Base-by-base conservation (phyloP, 1,140 invertebrate genomes). In the Drosophila gunungcola region DNA sequence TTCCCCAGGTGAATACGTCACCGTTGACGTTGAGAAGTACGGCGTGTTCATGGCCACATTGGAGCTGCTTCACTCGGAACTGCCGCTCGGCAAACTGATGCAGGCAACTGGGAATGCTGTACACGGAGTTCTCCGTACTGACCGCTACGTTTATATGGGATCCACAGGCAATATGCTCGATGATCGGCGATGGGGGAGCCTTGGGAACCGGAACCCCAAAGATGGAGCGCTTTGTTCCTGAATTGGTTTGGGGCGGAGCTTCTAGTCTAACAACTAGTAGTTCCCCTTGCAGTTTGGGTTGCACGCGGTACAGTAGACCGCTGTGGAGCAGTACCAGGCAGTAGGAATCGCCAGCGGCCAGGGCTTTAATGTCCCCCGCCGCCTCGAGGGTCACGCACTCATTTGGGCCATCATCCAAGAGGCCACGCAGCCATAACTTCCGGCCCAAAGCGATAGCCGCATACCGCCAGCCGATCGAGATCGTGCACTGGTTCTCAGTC, bases 41-140 rank as follows among this genome's bases (percentile, higher is more conserved):
- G 16, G 94, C 94, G 92, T 98, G 97, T 91, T 97, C 96, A 91
- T 95, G 95, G 3, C 97, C 97, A 92, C 96, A 95, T 52, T 93
- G 93, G 43, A 97, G 91, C 83, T 97, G 95, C 48, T 93, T 92
- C 51, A 96, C 93, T 80, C 93, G 94, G 36, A 85, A 86, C 52
- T 67, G 53, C 90, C 80, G 77, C 93, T 93, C 72, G 93, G 93
- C 21, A 56, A 91, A 91, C 69, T 93, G 94, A 60, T 95, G 93
- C 12, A 96, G 80, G 73, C 94, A 92, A 38, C 90, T 93, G 10
- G 95, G 95, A 45, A 95, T 90, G 74, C 94, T 94, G 63, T 94
- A 96, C 2, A 96, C 79, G 43, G 91, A 86, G 56, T 95, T 95
- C 39, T 76, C 74, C 36, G 85, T 73, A 10, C 94, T 93, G 39